Percentiles rank a stretch among this genome's conserved stretches.
Conservation (phyloP, 1,140 invertebrate genomes). For the Vanessa atalanta region DNA sequence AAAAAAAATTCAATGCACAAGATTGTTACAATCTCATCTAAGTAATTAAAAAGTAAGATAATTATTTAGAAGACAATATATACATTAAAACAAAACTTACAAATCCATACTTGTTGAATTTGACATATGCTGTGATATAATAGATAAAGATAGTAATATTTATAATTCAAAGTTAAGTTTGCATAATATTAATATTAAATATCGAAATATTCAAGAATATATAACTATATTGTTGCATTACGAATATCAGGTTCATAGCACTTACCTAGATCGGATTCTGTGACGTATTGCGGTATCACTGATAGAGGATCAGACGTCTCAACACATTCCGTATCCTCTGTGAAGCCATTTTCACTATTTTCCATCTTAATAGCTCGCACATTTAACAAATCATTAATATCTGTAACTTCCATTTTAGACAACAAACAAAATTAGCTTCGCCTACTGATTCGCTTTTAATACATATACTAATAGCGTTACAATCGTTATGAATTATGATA, state of each 20-base stretch:
- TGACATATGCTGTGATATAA: too few relatives aligned
- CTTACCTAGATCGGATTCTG: slow-evolving; percentile 73
- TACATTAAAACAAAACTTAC: too few relatives aligned
- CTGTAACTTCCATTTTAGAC: slow-evolving; percentile 64
- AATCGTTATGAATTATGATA: not conserved
- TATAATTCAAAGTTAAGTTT: too few relatives aligned
- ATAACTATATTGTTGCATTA: not conserved
- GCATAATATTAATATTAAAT: too few relatives aligned
- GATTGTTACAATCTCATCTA: too few relatives aligned
- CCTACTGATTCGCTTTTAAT: not conserved
- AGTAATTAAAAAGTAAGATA: too few relatives aligned
- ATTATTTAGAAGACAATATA: too few relatives aligned
- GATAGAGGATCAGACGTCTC: slow-evolving; percentile 63
- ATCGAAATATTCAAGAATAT: not conserved
- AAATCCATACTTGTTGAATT: too few relatives aligned
- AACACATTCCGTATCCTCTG: slow-evolving; percentile 48
- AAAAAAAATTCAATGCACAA: too few relatives aligned
- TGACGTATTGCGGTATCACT: slow-evolving; percentile 74
- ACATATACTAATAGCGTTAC: not conserved
- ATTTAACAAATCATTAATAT: slow-evolving; percentile 68
- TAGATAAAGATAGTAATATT: too few relatives aligned
- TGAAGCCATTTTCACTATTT: slow-evolving; percentile 57
- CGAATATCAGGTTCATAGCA: not conserved
- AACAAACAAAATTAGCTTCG: slow-evolving; percentile 2
- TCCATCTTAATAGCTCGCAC: slow-evolving; percentile 74